phyloP scores from a whole-genome alignment of 2,888 invertebrate genomes.

The Drosophila peninsularis region DNA sequence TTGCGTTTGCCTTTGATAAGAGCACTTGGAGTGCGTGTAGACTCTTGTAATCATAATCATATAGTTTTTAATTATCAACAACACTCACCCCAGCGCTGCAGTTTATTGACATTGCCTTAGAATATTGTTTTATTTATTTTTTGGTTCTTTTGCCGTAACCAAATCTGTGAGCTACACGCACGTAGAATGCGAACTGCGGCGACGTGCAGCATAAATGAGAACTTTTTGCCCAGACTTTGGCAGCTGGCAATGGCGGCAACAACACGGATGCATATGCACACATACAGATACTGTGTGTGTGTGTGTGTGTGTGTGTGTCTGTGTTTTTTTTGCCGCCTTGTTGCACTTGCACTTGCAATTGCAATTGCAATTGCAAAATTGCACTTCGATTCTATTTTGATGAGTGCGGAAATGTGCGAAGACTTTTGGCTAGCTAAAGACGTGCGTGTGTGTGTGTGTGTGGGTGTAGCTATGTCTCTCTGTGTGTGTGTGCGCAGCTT shows the following conservation, averaged over 20 bases:
- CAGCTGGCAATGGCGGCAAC: conserved; percentile 59
- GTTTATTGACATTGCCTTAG: conserved; percentile 13
- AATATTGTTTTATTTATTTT: conserved; percentile 1
- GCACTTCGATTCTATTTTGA: conserved; percentile 61
- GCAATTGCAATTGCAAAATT: conserved; percentile 53
- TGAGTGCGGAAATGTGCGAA: conserved; percentile 76
- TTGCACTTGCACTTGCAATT: conserved; percentile 59
- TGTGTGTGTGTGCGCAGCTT: conserved; percentile 2
- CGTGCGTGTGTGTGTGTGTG: conserved; percentile 14
- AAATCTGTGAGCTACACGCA: conserved; percentile 70
- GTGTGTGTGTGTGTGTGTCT: too few species aligned
- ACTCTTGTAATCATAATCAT: conserved; percentile 15
- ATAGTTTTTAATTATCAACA: background rate
- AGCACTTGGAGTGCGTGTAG: conserved; percentile 16
- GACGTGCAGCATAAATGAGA: conserved; percentile 68
- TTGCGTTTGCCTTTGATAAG: conserved; percentile 15
- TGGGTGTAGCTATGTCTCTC: background rate
- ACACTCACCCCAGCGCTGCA: conserved; percentile 32
- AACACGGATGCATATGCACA: conserved; percentile 68
- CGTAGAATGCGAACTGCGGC: conserved; percentile 71
- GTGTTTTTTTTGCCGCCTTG: conserved; percentile 25
- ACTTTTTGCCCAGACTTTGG: conserved; percentile 60
- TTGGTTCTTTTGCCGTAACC: conserved; percentile 38
- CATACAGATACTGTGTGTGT: conserved; percentile 8
- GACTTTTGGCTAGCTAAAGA: conserved; percentile 46